Percentiles rank a stretch among this genome's conserved stretches.
phyloP scores from a whole-genome alignment of 2,113 vertebrate species.

The Tamias sibiricus region DNA sequence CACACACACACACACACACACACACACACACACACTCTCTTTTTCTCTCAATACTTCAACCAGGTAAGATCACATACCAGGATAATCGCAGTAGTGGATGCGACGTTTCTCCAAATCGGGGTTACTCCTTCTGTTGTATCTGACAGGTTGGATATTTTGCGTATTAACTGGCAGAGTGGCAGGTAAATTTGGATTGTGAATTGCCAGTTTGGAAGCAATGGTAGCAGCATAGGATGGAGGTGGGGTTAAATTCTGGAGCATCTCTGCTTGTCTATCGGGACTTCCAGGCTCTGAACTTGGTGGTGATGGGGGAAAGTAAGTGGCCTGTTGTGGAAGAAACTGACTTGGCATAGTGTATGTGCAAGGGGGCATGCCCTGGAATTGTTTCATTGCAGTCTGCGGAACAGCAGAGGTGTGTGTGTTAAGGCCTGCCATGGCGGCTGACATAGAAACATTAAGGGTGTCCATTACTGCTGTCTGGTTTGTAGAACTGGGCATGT shows the following conservation, averaged over 20 bases:
- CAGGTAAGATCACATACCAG: constrained; percentile 86
- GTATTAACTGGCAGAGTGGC: constrained; percentile 88
- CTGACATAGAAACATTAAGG: constrained; percentile 88
- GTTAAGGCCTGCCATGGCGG: constrained; percentile 89
- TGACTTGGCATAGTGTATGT: constrained; percentile 89
- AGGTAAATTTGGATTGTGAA: constrained; percentile 89
- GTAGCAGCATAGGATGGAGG: constrained; percentile 96
- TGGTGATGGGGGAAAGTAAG: constrained; percentile 96
- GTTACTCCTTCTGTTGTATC: constrained; percentile 95
- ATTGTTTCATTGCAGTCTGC: constrained; percentile 89
- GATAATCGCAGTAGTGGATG: constrained; percentile 97
- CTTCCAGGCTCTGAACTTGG: constrained; percentile 97
- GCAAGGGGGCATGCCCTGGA: constrained; percentile 88
- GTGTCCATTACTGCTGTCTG: constrained; percentile 90
- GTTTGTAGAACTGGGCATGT: constrained; percentile 88
- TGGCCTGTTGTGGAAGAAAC: constrained; percentile 89
- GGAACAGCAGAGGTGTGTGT: constrained; percentile 87
- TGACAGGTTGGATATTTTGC: constrained; percentile 87
- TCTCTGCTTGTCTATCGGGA: constrained; percentile 94
- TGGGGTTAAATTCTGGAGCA: constrained; percentile 94
- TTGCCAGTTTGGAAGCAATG: constrained; percentile 94
- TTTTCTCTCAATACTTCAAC: background rate
- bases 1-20: background rate
- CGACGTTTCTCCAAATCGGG: constrained; percentile 97
- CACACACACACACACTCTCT: background rate